Evolutionary conservation across 2,888 invertebrate genomes (phyloP), one percentile per base, ranked within the genome.

Genomic region (Neocrepidodera transversa): DNA sequence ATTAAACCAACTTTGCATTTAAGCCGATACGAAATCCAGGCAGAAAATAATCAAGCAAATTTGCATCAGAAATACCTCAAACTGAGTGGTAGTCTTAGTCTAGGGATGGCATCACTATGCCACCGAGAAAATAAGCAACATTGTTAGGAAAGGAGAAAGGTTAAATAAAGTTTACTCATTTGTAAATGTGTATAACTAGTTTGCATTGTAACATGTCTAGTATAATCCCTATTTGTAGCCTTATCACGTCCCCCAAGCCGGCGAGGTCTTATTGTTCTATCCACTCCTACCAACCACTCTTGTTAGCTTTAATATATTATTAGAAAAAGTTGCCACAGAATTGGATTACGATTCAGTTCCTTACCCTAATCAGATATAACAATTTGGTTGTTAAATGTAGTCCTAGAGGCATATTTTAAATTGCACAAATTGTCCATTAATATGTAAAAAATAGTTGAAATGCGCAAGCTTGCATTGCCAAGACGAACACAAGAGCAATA

Each of bases 141-240:
- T 66, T 67, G 68, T 69, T 68, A 64, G 60, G 60, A 63, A 62
- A 64, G 45, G 62, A 65, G 68, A 73, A 74, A 75, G 74, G 74
- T 75, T 74, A 73, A 75, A 75, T 75, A 74, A 76, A 76, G 74
- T 76, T 75, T 73, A 71, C 71, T 76, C 76, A 76, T 76, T 77
- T 74, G 74, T 72, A 71, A 74, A 75, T 70, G 69, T 70, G 68
- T 74, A 71, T 68, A 71, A 68, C 68, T 71, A 68, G 69, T 72
- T 70, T 68, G 72, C 65, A 66, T 70, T 68, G 71, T 69, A 69
- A 70, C 67, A 68, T 68, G 68, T 69, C 67, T 65, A 61, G 61
- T 65, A 61, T 67, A 67, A 67, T 68, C 64, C 64, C 52, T 64
- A 61, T 68, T 65, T 65, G 66, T 57, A 66, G 58, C 62, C 65